These are phyloP conservation scores for Enoplosus armatus DNA, from an alignment of 2,797 vertebrate species.

Conservation along the genomic window DNA sequence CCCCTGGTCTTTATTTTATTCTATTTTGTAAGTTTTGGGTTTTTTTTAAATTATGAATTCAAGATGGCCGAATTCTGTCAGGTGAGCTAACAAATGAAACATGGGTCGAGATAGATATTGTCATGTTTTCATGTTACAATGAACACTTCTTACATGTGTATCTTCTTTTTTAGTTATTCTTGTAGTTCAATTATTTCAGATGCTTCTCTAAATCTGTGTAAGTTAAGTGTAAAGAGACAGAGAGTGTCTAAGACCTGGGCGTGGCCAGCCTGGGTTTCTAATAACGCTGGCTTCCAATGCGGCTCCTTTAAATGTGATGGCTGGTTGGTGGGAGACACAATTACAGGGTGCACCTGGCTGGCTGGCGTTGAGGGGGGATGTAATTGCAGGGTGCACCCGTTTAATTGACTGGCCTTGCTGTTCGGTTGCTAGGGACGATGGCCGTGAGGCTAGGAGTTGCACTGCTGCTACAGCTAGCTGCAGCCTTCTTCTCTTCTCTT, in stretches of 20 bases:
- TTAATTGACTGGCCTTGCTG: slow-evolving; percentile 75
- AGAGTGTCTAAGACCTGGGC: slow-evolving; percentile 76
- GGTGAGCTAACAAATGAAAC: background rate
- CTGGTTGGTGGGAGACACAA: slow-evolving; percentile 80
- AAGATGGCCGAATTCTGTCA: background rate
- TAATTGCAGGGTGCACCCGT: slow-evolving; percentile 80
- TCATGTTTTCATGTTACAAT: slow-evolving; percentile 24
- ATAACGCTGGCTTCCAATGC: slow-evolving; percentile 69
- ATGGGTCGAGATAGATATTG: background rate
- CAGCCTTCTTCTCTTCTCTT: slow-evolving; percentile 42
- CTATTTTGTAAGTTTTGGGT: background rate
- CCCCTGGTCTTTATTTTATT: slow-evolving; percentile 68
- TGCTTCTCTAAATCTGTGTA: background rate
- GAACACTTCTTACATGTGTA: background rate
- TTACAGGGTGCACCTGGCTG: slow-evolving; percentile 83
- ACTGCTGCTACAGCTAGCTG: slow-evolving; percentile 72
- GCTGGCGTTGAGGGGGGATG: slow-evolving; percentile 65
- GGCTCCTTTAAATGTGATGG: slow-evolving; percentile 76
- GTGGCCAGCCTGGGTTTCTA: slow-evolving; percentile 82
- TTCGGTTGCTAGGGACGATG: slow-evolving; percentile 68
- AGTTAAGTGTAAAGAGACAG: background rate
- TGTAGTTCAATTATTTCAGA: background rate
- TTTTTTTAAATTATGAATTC: background rate
- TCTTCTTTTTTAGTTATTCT: background rate
- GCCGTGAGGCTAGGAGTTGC: slow-evolving; percentile 59